Base-by-base conservation (phyloP, 30 jellyfish, hydroid and myxozoan genomes). In the Haliclystus octoradiatus region DNA sequence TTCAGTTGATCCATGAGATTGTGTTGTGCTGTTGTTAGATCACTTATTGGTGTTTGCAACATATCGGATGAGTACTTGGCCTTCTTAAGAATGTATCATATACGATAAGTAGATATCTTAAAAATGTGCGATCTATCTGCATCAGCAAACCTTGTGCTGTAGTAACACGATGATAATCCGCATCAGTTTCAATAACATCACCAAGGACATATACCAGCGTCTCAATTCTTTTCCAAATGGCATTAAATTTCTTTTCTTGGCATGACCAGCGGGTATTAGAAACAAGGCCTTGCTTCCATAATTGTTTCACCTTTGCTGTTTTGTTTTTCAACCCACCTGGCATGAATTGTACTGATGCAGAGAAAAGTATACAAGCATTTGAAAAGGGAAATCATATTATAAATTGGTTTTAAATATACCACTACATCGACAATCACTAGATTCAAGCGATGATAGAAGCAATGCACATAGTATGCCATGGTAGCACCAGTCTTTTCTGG, bases 251-350 rank as follows among this genome's bases (percentile, higher is more conserved):
- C 79, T 75, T 75, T 65, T 71, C 88, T 65, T 75, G 80, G 73
- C 88, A 75, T 1, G 88, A 64, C 88, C 80, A 75, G 30, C 88
- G 40, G 26, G 88, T 75, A 57, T 75, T 73, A 29, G 88, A 75
- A 26, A 65, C 79, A 13, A 25, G 33, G 0, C 80, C 80, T 30
- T n/a, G 65, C 65, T 31, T 75, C 81, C 72, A 74, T 74, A n/a
- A 62, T 46, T 49, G 40, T 26, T 9, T 62, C 53, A 9, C 34
- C 26, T 50, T 62, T 50, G 2, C 2, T 22, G 31, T 74, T 71
- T 30, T 74, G 80, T 14, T 49, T 29, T n/a, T 49, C n/a, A n/a
- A 62, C 7, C 85, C 85, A 63, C 62, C 71, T 27, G 9, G 15
- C 62, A 30, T 74, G 60, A 28, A 74, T 71, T 9, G 77, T 73